A percentile compares a stretch with the other conserved stretches of the same genome.
phyloP scores from a whole-genome alignment of 2,888 invertebrate genomes.

The Scelioninae gen. 1 region DNA sequence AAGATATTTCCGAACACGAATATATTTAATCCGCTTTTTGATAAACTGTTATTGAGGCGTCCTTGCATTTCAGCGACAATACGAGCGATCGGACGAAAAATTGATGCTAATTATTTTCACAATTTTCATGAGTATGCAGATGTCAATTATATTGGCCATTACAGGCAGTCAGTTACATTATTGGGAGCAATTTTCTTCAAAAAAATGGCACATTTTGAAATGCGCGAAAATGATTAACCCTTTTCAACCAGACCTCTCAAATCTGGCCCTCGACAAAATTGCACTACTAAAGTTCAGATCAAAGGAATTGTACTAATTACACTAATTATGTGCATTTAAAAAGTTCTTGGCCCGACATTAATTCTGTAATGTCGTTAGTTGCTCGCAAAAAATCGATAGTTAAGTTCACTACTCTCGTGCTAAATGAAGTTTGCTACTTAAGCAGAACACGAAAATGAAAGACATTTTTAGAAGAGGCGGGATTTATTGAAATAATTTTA shows the following conservation, averaged over 20 bases:
- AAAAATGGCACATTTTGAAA: slow-evolving; percentile 1
- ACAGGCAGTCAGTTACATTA: no score
- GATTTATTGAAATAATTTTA: no score
- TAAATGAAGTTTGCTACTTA: slow-evolving; percentile 37
- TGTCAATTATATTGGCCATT: no score
- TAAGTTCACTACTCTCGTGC: slow-evolving; percentile 39
- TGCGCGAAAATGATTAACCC: slow-evolving; percentile 50
- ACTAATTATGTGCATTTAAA: slow-evolving; percentile 57
- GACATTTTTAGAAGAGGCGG: no score
- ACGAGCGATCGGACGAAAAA: slow-evolving; percentile 37
- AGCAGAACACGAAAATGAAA: background rate
- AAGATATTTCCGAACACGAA: slow-evolving; percentile 52
- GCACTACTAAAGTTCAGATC: slow-evolving; percentile 54
- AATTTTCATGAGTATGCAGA: no score
- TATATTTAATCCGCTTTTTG: slow-evolving; percentile 41
- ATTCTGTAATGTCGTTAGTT: slow-evolving; percentile 55
- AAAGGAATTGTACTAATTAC: slow-evolving; percentile 62
- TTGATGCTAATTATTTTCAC: slow-evolving; percentile 31
- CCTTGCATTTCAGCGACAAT: slow-evolving; percentile 13
- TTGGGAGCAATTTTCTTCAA: background rate
- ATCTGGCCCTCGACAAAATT: slow-evolving; percentile 51
- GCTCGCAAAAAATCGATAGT: slow-evolving; percentile 51
- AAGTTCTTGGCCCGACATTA: slow-evolving; percentile 51
- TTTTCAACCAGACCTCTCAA: slow-evolving; percentile 26
- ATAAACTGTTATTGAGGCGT: slow-evolving; percentile 34